Percentiles rank a stretch among this genome's conserved stretches.
Evolutionary conservation across 2,113 vertebrate species (phyloP).

Genomic region (Neodon shergylaensis): DNA sequence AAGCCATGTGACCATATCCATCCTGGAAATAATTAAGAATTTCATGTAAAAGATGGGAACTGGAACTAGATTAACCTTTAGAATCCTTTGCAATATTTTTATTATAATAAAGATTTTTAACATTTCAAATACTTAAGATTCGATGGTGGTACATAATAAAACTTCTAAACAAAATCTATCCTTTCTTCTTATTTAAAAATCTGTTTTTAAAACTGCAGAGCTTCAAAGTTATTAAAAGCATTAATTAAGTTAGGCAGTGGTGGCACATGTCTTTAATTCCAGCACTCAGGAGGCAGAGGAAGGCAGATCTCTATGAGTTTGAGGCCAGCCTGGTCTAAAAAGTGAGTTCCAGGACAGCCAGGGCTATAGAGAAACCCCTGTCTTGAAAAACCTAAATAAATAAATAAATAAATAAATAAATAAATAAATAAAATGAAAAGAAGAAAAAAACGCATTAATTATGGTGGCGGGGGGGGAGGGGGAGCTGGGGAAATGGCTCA

Average conservation of each 20-base stretch:
- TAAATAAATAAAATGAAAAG: too few relatives aligned
- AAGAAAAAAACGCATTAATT: neutral
- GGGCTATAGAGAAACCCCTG: too few relatives aligned
- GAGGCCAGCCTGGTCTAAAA: too few relatives aligned
- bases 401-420: too few relatives aligned
- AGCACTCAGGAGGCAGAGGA: too few relatives aligned
- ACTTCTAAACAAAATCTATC: conserved; percentile 36
- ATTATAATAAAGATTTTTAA: conserved; percentile 34
- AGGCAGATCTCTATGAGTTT: too few relatives aligned
- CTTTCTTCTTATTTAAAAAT: conserved; percentile 35
- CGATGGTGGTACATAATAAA: neutral
- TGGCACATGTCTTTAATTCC: too few relatives aligned
- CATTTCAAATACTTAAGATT: conserved; percentile 55
- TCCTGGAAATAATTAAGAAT: conserved; percentile 9
- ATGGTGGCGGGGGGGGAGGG: neutral
- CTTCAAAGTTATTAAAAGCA: neutral
- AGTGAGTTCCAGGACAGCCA: too few relatives aligned
- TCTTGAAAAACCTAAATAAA: too few relatives aligned
- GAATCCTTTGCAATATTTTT: conserved; percentile 39
- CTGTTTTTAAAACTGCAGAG: neutral
- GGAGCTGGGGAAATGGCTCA: neutral
- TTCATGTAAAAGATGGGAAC: neutral
- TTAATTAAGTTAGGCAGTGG: neutral
- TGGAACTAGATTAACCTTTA: conserved; percentile 27
- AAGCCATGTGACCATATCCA: neutral